Evolutionary conservation across 1,140 invertebrate genomes (phyloP).

Genomic region (Pantala flavescens): DNA sequence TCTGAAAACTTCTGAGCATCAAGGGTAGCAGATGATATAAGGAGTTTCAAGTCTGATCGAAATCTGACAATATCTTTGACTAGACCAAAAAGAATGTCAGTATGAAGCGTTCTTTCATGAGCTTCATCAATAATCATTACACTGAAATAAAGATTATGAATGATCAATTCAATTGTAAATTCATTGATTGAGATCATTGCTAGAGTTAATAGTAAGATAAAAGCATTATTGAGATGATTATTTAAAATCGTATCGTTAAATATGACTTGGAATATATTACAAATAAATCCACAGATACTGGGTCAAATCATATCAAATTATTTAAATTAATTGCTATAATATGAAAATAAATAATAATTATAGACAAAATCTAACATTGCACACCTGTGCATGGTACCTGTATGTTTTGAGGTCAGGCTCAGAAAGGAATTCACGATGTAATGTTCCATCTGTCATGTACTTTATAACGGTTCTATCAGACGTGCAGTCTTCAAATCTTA

Average conservation of each 20-base stretch:
- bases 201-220: no score
- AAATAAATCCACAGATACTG: no score
- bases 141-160: slow-evolving; percentile 47
- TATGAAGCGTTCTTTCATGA: slow-evolving; percentile 95
- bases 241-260: background rate
- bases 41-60: slow-evolving; percentile 84
- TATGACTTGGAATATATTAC: background rate
- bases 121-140: slow-evolving; percentile 99
- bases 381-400: slow-evolving; percentile 34
- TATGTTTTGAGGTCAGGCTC: slow-evolving; percentile 92
- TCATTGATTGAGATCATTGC: no score
- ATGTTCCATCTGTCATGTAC: slow-evolving; percentile 99
- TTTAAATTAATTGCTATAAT: no score
- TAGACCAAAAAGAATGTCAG: slow-evolving; percentile 95
- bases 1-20: slow-evolving; percentile 97
- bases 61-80: slow-evolving; percentile 97
- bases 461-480: slow-evolving; percentile 73
- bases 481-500: slow-evolving; percentile 71
- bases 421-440: slow-evolving; percentile 92
- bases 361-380: background rate
- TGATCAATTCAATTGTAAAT: no score
- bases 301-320: no score
- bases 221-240: no score
- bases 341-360: no score
- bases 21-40: slow-evolving; percentile 96